phyloP scores from a whole-genome alignment of 2,888 invertebrate species.

The Tridacna crocea region DNA sequence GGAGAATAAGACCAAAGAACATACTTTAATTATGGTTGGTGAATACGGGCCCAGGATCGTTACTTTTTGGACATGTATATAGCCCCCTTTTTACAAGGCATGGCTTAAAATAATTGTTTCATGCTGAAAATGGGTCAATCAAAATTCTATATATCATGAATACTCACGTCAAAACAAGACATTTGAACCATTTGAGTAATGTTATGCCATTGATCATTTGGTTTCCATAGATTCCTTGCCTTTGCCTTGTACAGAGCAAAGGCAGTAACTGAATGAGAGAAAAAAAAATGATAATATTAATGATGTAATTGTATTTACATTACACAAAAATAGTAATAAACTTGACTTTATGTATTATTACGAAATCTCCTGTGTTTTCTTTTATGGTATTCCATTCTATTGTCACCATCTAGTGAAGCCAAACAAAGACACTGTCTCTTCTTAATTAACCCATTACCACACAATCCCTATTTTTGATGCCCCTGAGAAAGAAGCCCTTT shows the following conservation, averaged over 20 bases:
- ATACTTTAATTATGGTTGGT: no score
- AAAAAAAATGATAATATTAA: constrained; percentile 1
- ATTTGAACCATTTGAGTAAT: not conserved
- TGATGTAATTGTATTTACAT: constrained; percentile 57
- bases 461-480: no score
- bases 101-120: not conserved
- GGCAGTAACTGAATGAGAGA: not conserved
- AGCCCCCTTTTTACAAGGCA: no score
- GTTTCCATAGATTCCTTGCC: not conserved
- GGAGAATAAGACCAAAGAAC: no score
- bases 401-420: no score
- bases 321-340: constrained; percentile 66
- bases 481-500: no score
- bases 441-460: no score
- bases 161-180: no score
- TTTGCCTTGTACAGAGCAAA: not conserved
- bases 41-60: no score
- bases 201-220: not conserved
- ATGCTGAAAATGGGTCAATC: not conserved
- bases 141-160: not conserved
- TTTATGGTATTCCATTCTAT: no score
- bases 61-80: no score
- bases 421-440: no score
- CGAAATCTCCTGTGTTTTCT: not conserved
- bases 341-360: constrained; percentile 50